Conservation (phyloP, 2,888 invertebrate species). For the Caenorhabditis sp. region DNA sequence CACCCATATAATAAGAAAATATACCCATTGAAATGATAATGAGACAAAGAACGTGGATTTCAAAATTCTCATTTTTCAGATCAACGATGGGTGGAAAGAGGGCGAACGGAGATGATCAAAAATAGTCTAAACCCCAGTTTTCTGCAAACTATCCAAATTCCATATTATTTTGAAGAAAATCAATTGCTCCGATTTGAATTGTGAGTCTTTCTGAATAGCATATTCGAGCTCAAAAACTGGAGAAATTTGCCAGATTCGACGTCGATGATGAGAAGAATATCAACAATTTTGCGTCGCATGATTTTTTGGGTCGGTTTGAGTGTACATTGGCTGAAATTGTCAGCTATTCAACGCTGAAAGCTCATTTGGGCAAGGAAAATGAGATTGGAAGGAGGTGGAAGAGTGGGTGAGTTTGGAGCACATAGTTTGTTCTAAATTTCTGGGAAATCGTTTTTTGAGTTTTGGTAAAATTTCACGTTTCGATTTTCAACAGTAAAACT, state of each 20-base stretch:
- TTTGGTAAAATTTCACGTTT: no score
- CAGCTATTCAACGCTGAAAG: constrained; percentile 40
- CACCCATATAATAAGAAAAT: no score
- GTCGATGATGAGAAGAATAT: constrained; percentile 47
- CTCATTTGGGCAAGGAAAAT: constrained; percentile 21
- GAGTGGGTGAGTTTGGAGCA: constrained; percentile 25
- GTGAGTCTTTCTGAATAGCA: constrained; percentile 32
- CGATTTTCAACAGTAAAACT: no score
- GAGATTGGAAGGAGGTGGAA: constrained; percentile 25
- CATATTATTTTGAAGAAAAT: constrained; percentile 67
- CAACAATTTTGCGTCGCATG: constrained; percentile 61
- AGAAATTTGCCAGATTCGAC: constrained; percentile 61
- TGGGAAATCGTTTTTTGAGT: no score
- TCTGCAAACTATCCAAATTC: constrained; percentile 54
- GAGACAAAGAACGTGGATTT: no score
- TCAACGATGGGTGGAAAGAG: constrained; percentile 54
- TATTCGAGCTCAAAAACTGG: not conserved
- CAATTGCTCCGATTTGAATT: constrained; percentile 66
- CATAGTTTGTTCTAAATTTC: no score
- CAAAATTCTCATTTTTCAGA: no score
- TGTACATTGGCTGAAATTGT: constrained; percentile 76
- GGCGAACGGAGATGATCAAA: constrained; percentile 64
- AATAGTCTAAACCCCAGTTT: constrained; percentile 67
- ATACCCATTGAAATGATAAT: no score
- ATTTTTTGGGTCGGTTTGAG: constrained; percentile 75